These are phyloP conservation scores for Drosophila parvula DNA, from an alignment of 1,140 invertebrate species.

Conservation along the genomic window DNA sequence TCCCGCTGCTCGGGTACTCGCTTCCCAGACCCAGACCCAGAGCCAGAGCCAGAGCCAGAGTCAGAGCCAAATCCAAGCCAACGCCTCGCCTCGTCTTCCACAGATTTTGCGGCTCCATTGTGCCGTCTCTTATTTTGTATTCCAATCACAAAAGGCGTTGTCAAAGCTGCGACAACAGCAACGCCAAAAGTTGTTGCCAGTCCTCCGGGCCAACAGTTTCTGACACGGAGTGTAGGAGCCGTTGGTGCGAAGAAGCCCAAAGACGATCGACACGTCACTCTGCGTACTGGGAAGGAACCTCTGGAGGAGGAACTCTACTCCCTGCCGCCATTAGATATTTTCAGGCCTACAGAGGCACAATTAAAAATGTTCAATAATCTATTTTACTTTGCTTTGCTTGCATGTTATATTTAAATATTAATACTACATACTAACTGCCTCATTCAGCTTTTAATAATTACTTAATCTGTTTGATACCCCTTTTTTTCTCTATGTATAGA, in stretches of 20 bases:
- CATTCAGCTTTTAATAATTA: not conserved
- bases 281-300: not conserved
- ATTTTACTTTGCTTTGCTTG: not conserved
- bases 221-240: slow-evolving; percentile 41
- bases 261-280: slow-evolving; percentile 74
- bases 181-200: slow-evolving; percentile 68
- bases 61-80: slow-evolving; percentile 12
- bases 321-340: slow-evolving; percentile 26
- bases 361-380: not conserved
- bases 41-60: not conserved
- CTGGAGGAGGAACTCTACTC: slow-evolving; percentile 5
- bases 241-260: slow-evolving; percentile 41
- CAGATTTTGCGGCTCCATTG: slow-evolving; percentile 57
- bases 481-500: slow-evolving; percentile 16
- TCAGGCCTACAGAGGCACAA: not conserved
- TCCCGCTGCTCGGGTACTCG: slow-evolving; percentile 10
- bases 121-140: slow-evolving; percentile 74
- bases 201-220: slow-evolving; percentile 54
- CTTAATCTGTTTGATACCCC: not conserved
- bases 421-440: too few species aligned
- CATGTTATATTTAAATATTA: too few species aligned
- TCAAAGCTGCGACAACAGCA: slow-evolving; percentile 77
- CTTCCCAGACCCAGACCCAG: slow-evolving; percentile 7
- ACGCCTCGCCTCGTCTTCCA: slow-evolving; percentile 55
- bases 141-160: slow-evolving; percentile 81